These are phyloP conservation scores for Acromyrmex echinatior DNA, from an alignment of 1,140 invertebrate species.

Conservation along the genomic window DNA sequence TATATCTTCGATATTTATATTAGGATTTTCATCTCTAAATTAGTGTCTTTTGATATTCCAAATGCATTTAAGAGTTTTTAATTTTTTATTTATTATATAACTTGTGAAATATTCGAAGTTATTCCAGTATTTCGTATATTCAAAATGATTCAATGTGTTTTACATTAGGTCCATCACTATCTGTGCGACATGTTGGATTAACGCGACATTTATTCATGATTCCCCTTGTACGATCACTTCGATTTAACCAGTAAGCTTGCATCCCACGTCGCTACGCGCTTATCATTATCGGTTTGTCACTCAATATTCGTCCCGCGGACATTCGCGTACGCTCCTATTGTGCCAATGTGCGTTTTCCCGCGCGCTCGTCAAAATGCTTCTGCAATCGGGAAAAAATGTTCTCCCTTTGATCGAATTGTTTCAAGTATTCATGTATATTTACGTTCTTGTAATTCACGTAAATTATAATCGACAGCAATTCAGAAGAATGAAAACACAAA, in stretches of 20 bases:
- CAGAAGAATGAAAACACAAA: not conserved
- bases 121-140: not conserved
- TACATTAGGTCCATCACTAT: not conserved
- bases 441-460: conserved; percentile 27
- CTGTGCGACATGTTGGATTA: conserved; percentile 31
- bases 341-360: conserved; percentile 22
- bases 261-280: conserved; percentile 39
- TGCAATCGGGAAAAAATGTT: conserved; percentile 10
- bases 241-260: conserved; percentile 56
- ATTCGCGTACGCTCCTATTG: conserved; percentile 27
- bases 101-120: not conserved
- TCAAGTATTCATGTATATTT: not conserved
- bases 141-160: not conserved
- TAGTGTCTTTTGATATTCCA: not conserved
- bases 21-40: no score
- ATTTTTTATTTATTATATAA: not conserved
- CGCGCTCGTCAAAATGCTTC: conserved; percentile 21
- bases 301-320: conserved; percentile 39
- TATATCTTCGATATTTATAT: no score
- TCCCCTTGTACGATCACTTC: conserved; percentile 16
- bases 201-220: conserved; percentile 56
- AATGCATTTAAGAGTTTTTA: not conserved
- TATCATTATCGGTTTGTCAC: conserved; percentile 70
- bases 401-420: conserved; percentile 10
- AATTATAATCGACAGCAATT: not conserved